phyloP scores from a whole-genome alignment of 92 coral and sea anemone genomes.

The Epizoanthus rinbou region DNA sequence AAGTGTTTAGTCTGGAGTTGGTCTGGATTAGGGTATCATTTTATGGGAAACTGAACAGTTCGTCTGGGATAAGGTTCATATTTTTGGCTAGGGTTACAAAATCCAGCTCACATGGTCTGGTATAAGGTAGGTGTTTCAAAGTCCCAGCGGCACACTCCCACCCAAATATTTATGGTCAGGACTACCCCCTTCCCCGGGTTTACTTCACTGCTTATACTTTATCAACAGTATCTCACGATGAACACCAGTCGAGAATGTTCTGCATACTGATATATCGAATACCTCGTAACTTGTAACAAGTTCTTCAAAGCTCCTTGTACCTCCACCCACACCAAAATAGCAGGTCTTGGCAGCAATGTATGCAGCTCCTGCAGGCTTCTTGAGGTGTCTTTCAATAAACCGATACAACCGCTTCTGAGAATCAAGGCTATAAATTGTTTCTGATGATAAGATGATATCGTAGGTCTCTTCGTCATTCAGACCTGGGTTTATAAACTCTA shows the following conservation, averaged over 20 bases:
- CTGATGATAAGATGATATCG: slow-evolving; percentile 91
- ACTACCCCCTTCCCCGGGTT: no score
- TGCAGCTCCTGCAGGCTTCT: slow-evolving; percentile 71
- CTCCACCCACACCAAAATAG: slow-evolving; percentile 99
- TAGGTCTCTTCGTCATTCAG: slow-evolving; percentile 45
- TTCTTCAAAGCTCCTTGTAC: slow-evolving; percentile 86
- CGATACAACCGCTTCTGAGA: slow-evolving; percentile 68
- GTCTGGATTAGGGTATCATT: no score
- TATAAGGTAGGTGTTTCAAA: no score
- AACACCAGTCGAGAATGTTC: slow-evolving; percentile 58
- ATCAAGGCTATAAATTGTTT: slow-evolving; percentile 82
- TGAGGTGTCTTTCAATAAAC: slow-evolving; percentile 66
- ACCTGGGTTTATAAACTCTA: slow-evolving; percentile 63
- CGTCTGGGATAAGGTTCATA: no score
- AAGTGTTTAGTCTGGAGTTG: no score
- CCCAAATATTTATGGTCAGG: no score
- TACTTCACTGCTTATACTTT: slow-evolving; percentile 32
- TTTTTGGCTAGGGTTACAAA: no score
- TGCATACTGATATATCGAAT: slow-evolving; percentile 62
- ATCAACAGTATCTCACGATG: slow-evolving; percentile 82
- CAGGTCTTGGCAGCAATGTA: slow-evolving; percentile 91
- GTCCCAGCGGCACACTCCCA: no score
- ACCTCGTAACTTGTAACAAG: slow-evolving; percentile 63
- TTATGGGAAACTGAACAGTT: no score
- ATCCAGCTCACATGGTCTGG: no score